These are phyloP conservation scores for Thymelicus sylvestris DNA, from an alignment of 2,888 invertebrate genomes.

Conservation along the genomic window DNA sequence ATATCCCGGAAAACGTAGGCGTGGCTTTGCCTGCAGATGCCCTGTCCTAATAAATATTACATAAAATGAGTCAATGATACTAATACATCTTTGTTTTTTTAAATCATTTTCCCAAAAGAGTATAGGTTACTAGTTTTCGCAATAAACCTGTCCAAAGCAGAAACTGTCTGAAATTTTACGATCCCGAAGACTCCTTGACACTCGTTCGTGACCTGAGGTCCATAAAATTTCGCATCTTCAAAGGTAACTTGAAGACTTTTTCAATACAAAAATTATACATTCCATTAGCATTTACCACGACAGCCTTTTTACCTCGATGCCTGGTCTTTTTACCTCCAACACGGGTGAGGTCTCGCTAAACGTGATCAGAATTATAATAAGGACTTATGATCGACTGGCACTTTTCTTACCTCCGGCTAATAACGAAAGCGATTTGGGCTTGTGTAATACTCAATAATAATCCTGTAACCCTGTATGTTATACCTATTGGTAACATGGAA, in stretches of 20 bases:
- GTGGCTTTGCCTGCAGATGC: too few relatives aligned
- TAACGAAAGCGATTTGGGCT: neutral
- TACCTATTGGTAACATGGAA: too few relatives aligned
- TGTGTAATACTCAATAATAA: too few relatives aligned
- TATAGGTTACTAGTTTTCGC: neutral
- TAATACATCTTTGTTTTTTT: too few relatives aligned
- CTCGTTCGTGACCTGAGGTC: slow-evolving; percentile 1
- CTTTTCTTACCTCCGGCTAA: neutral
- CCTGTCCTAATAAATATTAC: too few relatives aligned
- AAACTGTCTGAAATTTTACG: neutral
- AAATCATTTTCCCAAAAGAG: too few relatives aligned
- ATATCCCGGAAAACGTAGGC: too few relatives aligned
- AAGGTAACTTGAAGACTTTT: slow-evolving; percentile 23
- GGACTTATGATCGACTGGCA: slow-evolving; percentile 4
- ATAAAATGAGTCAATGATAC: too few relatives aligned
- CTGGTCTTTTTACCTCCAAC: slow-evolving; percentile 32
- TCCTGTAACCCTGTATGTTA: too few relatives aligned
- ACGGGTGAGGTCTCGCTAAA: slow-evolving; percentile 29
- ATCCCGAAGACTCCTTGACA: neutral
- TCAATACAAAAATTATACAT: slow-evolving; percentile 38
- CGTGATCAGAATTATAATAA: slow-evolving; percentile 36
- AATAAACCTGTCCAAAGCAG: slow-evolving; percentile 2
- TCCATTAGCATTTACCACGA: slow-evolving; percentile 39
- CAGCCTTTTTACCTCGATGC: slow-evolving; percentile 38
- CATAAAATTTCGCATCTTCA: slow-evolving; percentile 17